These are phyloP conservation scores for Vulpes ferrilata DNA, from an alignment of 2,113 vertebrate genomes.

Conservation along the genomic window DNA sequence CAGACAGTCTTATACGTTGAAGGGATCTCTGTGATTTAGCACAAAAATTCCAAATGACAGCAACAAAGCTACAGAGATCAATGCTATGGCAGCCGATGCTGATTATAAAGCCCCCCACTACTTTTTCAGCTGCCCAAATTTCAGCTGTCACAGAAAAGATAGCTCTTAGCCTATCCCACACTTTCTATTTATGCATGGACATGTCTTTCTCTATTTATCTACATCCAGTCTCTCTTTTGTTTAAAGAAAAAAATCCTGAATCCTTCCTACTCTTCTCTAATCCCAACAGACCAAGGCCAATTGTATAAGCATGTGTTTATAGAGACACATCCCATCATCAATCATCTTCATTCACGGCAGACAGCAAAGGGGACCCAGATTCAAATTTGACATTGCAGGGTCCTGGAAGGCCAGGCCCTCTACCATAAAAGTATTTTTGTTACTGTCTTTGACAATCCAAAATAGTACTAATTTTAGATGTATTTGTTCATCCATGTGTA, in stretches of 20 bases:
- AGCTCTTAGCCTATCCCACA: background rate
- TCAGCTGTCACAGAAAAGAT: background rate
- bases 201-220: slow-evolving; percentile 7
- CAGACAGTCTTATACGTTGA: background rate
- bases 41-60: background rate
- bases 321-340: background rate
- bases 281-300: background rate
- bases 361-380: background rate
- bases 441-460: background rate
- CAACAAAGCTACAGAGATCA: background rate
- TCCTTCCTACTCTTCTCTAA: slow-evolving; percentile 1
- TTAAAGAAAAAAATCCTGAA: background rate
- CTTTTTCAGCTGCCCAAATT: background rate
- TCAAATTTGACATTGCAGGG: background rate
- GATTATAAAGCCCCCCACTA: background rate
- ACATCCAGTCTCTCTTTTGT: background rate
- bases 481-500: background rate
- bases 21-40: background rate
- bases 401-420: background rate
- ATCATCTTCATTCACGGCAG: background rate
- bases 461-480: background rate
- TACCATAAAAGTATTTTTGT: background rate
- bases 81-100: background rate
- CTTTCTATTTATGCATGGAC: slow-evolving; percentile 4
- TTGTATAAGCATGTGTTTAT: background rate